Evolutionary conservation across 2,113 vertebrate species (phyloP).

Genomic region (Rynchops niger): DNA sequence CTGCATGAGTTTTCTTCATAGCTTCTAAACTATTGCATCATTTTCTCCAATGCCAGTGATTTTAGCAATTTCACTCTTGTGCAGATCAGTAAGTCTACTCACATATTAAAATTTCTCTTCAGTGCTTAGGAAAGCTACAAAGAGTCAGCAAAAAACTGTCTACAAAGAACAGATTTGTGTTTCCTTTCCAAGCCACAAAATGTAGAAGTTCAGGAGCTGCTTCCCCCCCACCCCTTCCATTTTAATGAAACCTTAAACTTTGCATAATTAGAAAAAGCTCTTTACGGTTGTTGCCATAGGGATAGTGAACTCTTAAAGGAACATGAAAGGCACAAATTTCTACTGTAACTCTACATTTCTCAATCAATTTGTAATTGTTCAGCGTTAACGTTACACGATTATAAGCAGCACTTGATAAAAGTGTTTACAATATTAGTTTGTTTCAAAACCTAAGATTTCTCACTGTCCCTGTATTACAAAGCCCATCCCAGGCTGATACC

Average conservation of each 20-base stretch:
- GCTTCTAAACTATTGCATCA: background rate
- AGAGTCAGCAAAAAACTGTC: conserved; percentile 10
- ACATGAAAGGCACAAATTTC: background rate
- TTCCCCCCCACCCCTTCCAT: background rate
- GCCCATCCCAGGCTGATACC: background rate
- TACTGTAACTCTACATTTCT: background rate
- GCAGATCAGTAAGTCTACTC: background rate
- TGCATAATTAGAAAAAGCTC: conserved; percentile 13
- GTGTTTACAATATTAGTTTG: background rate
- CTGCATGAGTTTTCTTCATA: background rate
- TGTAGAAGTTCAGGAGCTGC: background rate
- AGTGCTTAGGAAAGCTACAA: conserved; percentile 1
- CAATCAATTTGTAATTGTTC: background rate
- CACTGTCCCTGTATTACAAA: background rate
- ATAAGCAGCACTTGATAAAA: background rate
- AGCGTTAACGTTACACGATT: background rate
- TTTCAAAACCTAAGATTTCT: background rate
- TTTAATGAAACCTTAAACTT: conserved; percentile 38
- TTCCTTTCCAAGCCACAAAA: conserved; percentile 45
- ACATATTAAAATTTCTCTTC: background rate
- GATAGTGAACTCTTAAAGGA: background rate
- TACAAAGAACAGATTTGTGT: background rate
- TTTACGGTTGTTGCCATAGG: background rate
- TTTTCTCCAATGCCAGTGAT: background rate
- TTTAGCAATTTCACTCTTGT: background rate